A percentile compares a stretch with the other conserved stretches of the same genome.
Evolutionary conservation across 1,140 invertebrate species (phyloP).

Genomic region (Platyura marginata): DNA sequence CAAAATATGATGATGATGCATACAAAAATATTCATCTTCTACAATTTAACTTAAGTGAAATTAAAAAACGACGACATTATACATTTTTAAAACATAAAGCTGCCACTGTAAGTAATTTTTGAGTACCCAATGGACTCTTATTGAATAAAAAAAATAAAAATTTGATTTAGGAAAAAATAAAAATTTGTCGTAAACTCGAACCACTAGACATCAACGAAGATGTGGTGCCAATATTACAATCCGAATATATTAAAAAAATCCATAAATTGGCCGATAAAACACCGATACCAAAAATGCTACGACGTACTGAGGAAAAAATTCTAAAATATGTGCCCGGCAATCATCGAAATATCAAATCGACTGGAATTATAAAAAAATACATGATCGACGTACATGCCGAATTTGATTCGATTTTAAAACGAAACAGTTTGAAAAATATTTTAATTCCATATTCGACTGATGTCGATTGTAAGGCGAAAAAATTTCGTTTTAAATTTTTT

Average conservation of each 20-base stretch:
- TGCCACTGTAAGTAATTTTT: neutral
- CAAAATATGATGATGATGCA: neutral
- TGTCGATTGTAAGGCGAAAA: neutral
- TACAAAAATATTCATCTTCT: neutral
- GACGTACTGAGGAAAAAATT: slow-evolving; percentile 18
- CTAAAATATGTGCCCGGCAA: slow-evolving; percentile 15
- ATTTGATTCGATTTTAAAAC: slow-evolving; percentile 19
- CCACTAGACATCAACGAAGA: neutral
- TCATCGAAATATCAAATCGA: slow-evolving; percentile 14
- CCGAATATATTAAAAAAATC: neutral
- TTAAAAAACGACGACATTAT: neutral
- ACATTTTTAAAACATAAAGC: neutral
- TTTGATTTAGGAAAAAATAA: neutral
- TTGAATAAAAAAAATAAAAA: neutral
- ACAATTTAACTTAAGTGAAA: neutral
- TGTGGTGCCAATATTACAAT: neutral
- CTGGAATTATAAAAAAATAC: slow-evolving; percentile 15
- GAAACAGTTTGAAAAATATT: slow-evolving; percentile 22
- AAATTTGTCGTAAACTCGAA: neutral
- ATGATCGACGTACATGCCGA: slow-evolving; percentile 20
- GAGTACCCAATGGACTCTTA: neutral
- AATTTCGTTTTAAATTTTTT: slow-evolving; percentile 11
- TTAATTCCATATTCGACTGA: slow-evolving; percentile 11
- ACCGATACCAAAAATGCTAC: slow-evolving; percentile 18
- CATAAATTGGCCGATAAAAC: slow-evolving; percentile 3